Conservation (phyloP, 2,797 vertebrate species). For the Adelosebastes latens region DNA sequence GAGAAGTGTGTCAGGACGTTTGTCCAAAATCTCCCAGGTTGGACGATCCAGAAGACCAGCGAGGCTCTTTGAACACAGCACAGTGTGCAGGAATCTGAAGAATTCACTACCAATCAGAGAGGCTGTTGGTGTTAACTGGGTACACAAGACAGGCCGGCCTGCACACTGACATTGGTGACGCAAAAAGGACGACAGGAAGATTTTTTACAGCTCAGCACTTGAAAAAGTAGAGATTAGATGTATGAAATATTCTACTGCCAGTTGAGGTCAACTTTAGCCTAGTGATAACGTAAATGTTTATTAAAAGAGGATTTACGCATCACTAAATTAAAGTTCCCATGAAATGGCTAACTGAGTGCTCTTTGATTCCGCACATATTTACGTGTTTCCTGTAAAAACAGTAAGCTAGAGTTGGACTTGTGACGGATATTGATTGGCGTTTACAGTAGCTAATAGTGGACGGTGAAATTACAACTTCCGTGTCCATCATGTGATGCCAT, state of each 20-base stretch:
- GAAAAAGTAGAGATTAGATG: not conserved
- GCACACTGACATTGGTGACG: slow-evolving; percentile 40
- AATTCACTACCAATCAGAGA: slow-evolving; percentile 63
- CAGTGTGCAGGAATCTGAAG: slow-evolving; percentile 63
- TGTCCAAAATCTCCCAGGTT: slow-evolving; percentile 15
- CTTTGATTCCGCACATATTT: not conserved
- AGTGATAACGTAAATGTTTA: not conserved
- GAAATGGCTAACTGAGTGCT: not conserved
- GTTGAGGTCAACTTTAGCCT: not conserved
- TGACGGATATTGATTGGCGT: too few relatives aligned
- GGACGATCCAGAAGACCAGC: slow-evolving; percentile 15
- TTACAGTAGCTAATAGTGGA: too few relatives aligned
- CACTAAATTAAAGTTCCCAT: not conserved
- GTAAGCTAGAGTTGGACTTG: too few relatives aligned
- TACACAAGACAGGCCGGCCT: slow-evolving; percentile 56
- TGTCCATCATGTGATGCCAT: too few relatives aligned
- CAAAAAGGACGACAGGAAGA: slow-evolving; percentile 23
- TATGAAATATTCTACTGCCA: not conserved
- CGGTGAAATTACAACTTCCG: too few relatives aligned
- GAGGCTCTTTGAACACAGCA: slow-evolving; percentile 4
- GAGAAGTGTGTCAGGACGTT: slow-evolving; percentile 16
- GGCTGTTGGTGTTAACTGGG: slow-evolving; percentile 53
- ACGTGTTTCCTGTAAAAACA: too few relatives aligned
- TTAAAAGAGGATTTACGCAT: not conserved
- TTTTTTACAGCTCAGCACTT: slow-evolving; percentile 29